Evolutionary conservation across 2,888 invertebrate genomes (phyloP), one percentile per base, ranked within the genome.

Genomic region (Brachypalpus laphriformis): DNA sequence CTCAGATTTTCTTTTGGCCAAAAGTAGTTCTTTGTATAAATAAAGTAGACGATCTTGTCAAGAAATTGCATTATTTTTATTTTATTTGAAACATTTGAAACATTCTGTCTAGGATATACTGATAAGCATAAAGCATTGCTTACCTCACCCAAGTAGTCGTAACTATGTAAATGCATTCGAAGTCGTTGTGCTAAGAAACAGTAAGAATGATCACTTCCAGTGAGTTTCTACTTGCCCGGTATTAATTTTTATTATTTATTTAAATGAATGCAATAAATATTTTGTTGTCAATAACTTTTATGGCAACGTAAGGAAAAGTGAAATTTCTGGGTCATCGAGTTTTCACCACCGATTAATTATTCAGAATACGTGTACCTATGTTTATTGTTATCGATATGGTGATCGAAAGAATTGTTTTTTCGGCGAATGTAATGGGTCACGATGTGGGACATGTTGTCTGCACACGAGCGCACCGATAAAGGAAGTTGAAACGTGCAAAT

Each of bases 401-500:
- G 54, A 85, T 71, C 45, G 40, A 66, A 65, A 85, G 80, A 80
- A 81, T 45, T 61, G 34, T 78, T 68, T 74, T n/a, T 75, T 22
- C 31, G 22, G 54, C 37, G 40, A 37, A 54, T 57, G 66, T 45
- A 71, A 54, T 80, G 65, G 65, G 65, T 75, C 85, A 85, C 85
- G 80, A 85, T 59, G 11, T 75, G 47, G 71, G 66, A 59, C 75
- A 80, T 34, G 45, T 47, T 66, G 80, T 71, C 85, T 80, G 80
- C 16, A n/a, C 47, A 66, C 42, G 45, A 66, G 34, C 37, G 56
- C 25, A 51, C 47, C 61, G 49, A 31, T 47, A 75, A 54, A 80
- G 85, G 85, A 85, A 85, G 80, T 81, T 63, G 34, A 18, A 14
- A 81, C 85, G 85, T 85, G 85, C 40, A n/a, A 42, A 45, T 72